These are phyloP conservation scores for Cryptomyrus ogoouensis DNA, from an alignment of 2,113 vertebrate species.

Conservation along the genomic window DNA sequence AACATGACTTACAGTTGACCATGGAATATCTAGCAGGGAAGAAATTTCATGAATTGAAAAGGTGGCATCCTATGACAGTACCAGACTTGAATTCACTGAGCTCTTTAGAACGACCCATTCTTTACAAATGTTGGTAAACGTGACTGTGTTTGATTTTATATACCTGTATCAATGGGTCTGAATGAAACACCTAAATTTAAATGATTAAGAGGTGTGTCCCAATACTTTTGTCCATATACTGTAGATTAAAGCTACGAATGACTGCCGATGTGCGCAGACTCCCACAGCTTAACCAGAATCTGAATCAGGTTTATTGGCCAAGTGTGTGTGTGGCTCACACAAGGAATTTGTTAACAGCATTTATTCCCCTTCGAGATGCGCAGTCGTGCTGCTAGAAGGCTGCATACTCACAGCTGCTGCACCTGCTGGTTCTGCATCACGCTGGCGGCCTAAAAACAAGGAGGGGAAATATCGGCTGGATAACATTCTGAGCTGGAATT, in stretches of 20 bases:
- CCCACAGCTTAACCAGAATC: neutral
- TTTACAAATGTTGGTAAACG: neutral
- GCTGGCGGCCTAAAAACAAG: constrained; percentile 76
- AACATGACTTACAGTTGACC: neutral
- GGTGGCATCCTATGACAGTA: neutral
- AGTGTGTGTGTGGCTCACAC: too few species aligned
- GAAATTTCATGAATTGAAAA: neutral
- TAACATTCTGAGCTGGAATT: neutral
- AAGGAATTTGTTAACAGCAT: neutral
- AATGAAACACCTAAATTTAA: neutral
- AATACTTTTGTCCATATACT: neutral
- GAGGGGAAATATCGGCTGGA: neutral
- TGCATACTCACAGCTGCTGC: constrained; percentile 85
- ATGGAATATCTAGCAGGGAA: neutral
- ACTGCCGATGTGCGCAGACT: neutral
- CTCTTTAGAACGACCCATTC: neutral
- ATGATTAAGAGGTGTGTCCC: neutral
- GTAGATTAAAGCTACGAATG: neutral
- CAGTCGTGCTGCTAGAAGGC: neutral
- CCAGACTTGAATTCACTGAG: neutral
- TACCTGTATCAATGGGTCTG: neutral
- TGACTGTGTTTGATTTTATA: neutral
- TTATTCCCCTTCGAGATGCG: neutral
- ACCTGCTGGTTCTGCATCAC: constrained; percentile 98
- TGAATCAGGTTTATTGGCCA: too few species aligned